These are phyloP conservation scores for Aphidius gifuensis DNA, from an alignment of 1,140 invertebrate genomes.

Conservation along the genomic window DNA sequence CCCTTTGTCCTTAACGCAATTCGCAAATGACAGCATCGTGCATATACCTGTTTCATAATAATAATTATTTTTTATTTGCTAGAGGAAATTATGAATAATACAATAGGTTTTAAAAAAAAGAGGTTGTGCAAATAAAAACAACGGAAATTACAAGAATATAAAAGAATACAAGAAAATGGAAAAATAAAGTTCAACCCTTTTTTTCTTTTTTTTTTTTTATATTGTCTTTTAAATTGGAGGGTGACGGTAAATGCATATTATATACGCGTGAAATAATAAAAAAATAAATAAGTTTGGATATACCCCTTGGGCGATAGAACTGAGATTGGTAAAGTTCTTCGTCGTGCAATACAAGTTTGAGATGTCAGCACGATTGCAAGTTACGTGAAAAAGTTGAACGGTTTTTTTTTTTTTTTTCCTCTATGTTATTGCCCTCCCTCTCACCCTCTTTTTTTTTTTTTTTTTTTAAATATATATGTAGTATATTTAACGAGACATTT, in stretches of 20 bases:
- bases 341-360: slow-evolving; percentile 25
- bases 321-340: slow-evolving; percentile 39
- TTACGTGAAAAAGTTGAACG: slow-evolving; percentile 24
- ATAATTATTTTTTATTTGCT: neutral
- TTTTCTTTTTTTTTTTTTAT: neutral
- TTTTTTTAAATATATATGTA: neutral
- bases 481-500: neutral
- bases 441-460: too few species aligned
- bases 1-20: slow-evolving; percentile 3
- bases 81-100: too few species aligned
- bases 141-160: neutral
- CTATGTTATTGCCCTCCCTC: too few species aligned
- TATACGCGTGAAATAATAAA: slow-evolving; percentile 3
- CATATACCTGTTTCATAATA: neutral
- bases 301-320: slow-evolving; percentile 7
- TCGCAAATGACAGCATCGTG: neutral
- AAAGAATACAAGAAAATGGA: neutral
- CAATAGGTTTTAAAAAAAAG: too few species aligned
- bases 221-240: neutral
- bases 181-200: neutral
- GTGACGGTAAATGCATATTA: neutral
- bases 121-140: neutral
- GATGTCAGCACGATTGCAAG: slow-evolving; percentile 36
- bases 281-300: slow-evolving; percentile 9
- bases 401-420: too few species aligned